Conservation (phyloP, 2,113 vertebrate genomes). For the Agapornis roseicollis region DNA sequence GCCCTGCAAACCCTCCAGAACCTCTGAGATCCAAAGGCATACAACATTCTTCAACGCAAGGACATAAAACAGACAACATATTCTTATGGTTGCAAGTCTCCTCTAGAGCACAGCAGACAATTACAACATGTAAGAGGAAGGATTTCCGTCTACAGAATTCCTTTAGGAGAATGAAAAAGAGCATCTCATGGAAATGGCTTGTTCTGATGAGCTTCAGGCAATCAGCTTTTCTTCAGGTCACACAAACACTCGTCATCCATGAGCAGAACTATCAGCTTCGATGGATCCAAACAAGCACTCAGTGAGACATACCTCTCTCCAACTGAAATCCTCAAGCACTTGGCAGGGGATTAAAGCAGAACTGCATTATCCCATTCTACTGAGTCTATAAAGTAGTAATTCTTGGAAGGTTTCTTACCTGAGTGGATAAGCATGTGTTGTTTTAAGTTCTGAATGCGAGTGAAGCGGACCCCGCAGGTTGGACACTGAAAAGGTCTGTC, state of each 20-base stretch:
- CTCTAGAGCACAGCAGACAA: neutral
- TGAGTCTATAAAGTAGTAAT: neutral
- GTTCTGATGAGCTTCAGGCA: neutral
- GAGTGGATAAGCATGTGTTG: constrained; percentile 99
- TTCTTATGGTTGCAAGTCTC: neutral
- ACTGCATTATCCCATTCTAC: neutral
- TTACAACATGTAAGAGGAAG: neutral
- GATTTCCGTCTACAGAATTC: neutral
- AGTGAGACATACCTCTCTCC: neutral
- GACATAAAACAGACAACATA: neutral
- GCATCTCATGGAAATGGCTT: neutral
- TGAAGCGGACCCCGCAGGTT: constrained; percentile 96
- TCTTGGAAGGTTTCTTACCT: constrained; percentile 75
- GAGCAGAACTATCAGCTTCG: neutral
- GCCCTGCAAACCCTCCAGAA: neutral
- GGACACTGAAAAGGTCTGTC: constrained; percentile 97
- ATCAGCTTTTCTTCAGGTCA: neutral
- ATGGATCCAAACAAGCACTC: neutral
- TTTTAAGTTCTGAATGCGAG: constrained; percentile 98
- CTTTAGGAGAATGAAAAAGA: neutral
- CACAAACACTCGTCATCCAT: neutral
- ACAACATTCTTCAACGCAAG: neutral
- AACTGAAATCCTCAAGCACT: neutral
- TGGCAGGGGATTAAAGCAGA: neutral
- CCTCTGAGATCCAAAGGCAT: neutral